phyloP scores from a whole-genome alignment of 2,888 invertebrate genomes.

The Lithosia quadra region DNA sequence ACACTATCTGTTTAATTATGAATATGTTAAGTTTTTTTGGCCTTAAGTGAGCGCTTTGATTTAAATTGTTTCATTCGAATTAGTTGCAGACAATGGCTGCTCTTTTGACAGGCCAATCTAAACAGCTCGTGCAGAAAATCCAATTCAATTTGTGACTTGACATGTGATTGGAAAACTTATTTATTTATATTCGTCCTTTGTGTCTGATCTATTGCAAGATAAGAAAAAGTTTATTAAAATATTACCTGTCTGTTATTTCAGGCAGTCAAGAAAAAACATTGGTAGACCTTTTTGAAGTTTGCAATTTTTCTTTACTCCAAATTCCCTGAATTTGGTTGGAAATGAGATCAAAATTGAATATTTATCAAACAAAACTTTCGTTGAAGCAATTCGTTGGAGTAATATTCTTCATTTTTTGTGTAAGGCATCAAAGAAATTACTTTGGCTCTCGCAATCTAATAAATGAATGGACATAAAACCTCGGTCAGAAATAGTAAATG shows the following conservation, averaged over 20 bases:
- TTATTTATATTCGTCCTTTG: conserved; percentile 19
- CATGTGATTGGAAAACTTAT: conserved; percentile 11
- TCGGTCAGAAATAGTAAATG: conserved; percentile 26
- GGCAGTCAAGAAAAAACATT: background rate
- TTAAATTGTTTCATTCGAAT: conserved; percentile 21
- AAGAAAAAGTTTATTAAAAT: background rate
- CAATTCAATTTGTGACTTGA: conserved; percentile 25
- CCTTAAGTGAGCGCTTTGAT: background rate
- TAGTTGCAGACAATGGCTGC: conserved; percentile 22
- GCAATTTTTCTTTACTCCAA: background rate
- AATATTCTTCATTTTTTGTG: conserved; percentile 31
- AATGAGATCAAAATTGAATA: conserved; percentile 16
- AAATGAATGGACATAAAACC: conserved; percentile 35
- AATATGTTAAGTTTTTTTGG: background rate
- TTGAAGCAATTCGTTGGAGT: conserved; percentile 22
- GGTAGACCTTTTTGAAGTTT: background rate
- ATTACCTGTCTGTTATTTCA: background rate
- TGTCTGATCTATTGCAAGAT: conserved; percentile 19
- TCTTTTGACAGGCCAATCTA: conserved; percentile 28
- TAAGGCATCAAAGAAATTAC: conserved; percentile 24
- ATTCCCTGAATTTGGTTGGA: background rate
- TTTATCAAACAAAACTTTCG: conserved; percentile 25
- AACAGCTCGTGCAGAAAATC: conserved; percentile 29
- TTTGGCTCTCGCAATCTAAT: conserved; percentile 23
- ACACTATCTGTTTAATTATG: too few species aligned